Evolutionary conservation across 2,888 invertebrate genomes (phyloP).

Genomic region (Brachylomia viminalis): DNA sequence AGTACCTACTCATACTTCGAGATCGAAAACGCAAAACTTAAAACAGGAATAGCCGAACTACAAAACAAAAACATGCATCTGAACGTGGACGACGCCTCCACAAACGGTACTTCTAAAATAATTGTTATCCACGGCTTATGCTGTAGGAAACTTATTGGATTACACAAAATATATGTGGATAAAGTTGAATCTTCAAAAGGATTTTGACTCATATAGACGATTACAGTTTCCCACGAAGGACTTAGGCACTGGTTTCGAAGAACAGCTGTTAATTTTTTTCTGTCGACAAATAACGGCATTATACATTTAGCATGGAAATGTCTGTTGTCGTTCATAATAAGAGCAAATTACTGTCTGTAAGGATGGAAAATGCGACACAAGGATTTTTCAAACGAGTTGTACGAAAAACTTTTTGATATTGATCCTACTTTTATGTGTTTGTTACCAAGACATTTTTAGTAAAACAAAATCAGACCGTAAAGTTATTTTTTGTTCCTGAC

Average conservation of each 20-base stretch:
- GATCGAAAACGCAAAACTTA: too few species aligned
- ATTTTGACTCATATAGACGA: neutral
- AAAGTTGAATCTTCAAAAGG: neutral
- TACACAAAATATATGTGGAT: neutral
- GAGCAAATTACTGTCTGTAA: constrained; percentile 49
- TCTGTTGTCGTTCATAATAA: constrained; percentile 43
- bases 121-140: too few species aligned
- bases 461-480: neutral
- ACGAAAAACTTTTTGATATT: constrained; percentile 9
- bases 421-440: constrained; percentile 11
- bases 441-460: neutral
- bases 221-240: neutral
- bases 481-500: neutral
- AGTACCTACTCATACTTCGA: too few species aligned
- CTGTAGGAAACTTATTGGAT: neutral
- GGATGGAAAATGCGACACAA: constrained; percentile 32
- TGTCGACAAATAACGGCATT: neutral
- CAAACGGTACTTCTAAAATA: too few species aligned
- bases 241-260: neutral
- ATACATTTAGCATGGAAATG: constrained; percentile 32
- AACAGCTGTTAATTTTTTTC: neutral
- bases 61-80: too few species aligned
- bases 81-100: too few species aligned
- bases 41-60: too few species aligned
- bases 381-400: constrained; percentile 19